Evolutionary conservation across 2,113 vertebrate species (phyloP).

Genomic region (Felis chaus): DNA sequence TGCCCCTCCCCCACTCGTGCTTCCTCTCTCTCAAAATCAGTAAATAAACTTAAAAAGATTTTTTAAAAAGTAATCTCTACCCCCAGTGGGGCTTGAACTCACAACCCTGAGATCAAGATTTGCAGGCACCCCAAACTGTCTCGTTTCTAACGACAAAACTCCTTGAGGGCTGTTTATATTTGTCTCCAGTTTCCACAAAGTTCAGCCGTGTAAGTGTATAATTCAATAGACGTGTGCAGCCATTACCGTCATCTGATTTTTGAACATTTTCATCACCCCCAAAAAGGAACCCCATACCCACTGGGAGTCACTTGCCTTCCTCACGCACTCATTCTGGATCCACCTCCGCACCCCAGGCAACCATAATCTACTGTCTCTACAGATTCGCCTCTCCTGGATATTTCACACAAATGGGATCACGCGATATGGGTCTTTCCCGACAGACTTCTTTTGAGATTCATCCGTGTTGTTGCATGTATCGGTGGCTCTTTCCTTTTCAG

Average conservation of each 20-base stretch:
- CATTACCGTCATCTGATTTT: neutral
- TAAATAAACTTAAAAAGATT: too few relatives aligned
- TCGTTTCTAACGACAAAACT: neutral
- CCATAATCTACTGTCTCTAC: too few relatives aligned
- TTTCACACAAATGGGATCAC: neutral
- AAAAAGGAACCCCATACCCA: neutral
- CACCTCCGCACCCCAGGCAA: neutral
- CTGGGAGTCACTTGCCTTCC: too few relatives aligned
- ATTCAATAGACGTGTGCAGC: neutral
- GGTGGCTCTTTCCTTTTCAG: neutral
- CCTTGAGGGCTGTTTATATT: neutral
- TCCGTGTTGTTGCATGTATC: neutral
- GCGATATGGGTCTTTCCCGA: neutral
- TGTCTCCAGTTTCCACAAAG: neutral
- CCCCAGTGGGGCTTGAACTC: neutral
- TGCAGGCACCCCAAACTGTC: neutral
- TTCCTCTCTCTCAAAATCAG: too few relatives aligned
- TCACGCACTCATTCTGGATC: neutral
- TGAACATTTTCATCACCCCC: neutral
- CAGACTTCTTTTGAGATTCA: neutral
- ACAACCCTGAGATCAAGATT: neutral
- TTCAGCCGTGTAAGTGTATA: neutral
- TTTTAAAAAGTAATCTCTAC: neutral
- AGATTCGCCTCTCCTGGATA: neutral
- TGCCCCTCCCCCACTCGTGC: too few relatives aligned